Conservation (phyloP, 2,888 invertebrate genomes). For the Fragum whitleyi region DNA sequence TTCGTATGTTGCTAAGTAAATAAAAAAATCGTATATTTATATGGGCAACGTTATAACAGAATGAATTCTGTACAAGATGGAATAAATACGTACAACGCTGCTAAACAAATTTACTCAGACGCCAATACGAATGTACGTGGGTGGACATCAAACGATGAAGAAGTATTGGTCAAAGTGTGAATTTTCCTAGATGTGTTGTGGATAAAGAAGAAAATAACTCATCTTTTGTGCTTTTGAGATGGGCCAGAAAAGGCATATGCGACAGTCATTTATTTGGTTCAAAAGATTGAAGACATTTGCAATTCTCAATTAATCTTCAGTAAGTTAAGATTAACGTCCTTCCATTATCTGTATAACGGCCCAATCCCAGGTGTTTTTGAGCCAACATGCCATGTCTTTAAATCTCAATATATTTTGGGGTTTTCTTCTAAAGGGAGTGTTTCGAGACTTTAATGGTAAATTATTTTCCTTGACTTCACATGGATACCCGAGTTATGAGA, state of each 20-base stretch:
- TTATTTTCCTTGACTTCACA: no score
- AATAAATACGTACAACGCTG: not conserved
- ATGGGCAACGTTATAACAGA: no score
- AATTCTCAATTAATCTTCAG: not conserved
- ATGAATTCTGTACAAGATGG: not conserved
- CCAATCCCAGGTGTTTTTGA: no score
- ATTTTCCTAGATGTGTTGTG: not conserved
- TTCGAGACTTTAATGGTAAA: no score
- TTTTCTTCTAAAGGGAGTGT: no score
- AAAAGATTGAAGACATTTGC: not conserved
- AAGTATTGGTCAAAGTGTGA: not conserved
- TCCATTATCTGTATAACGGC: no score
- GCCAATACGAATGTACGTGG: conserved; percentile 42
- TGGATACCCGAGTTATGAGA: no score
- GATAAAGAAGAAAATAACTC: not conserved
- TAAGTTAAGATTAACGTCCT: conserved; percentile 16
- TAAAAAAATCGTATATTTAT: conserved; percentile 10
- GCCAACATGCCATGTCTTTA: no score
- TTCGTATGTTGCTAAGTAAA: not conserved
- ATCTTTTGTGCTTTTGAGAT: not conserved
- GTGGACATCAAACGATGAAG: conserved; percentile 37
- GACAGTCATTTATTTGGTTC: conserved; percentile 5
- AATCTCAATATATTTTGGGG: no score
- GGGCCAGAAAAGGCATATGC: no score
- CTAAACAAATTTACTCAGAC: conserved; percentile 37